Base-by-base conservation (phyloP, 2,113 vertebrate genomes). In the Gallinago jamesoni region DNA sequence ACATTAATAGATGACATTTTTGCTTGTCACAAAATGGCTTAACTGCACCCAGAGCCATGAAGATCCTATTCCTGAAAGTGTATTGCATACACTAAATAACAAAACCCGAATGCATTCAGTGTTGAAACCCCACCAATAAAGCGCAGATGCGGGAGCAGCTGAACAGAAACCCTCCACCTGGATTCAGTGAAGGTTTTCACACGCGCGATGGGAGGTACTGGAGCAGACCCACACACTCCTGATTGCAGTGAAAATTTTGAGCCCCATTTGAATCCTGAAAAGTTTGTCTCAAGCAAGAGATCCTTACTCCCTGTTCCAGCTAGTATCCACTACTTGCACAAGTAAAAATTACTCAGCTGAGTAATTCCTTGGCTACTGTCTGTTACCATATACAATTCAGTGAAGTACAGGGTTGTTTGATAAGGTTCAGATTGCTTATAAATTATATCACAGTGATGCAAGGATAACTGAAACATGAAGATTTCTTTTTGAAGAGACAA, bases 291-390 rank as follows among this genome's bases (percentile, higher is more conserved):
- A 35, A 25, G 45, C 45, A 79, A 79, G 8, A 10, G 12, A 53
- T 6, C 9, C 17, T 90, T 47, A 33, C 2, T 83, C 41, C 21
- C 21, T 56, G 14, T 30, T 84, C 25, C 52, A 78, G 37, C 33
- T 53, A 33, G 16, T 79, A 64, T 33, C 23, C 10, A 20, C 67
- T 83, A 35, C 55, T 83, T 9, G 2, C 27, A 69, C 2, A 14
- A 80, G 37, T 73, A 37, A 80, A 90, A 84, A 21, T 37, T 37
- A 70, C 55, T 45, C 37, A 43, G 5, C 43, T 15, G 43, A 87
- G 33, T 17, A 0, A 0, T 21, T 45, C 33, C 9, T 52, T 12
- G 3, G 20, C 37, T 76, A n/a, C 41, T 66, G 23, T 12, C 39
- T 48, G 16, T 52, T 68, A 52, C 17, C 7, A 10, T 43, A 12